Evolutionary conservation across 2,113 vertebrate genomes (phyloP).

Genomic region (Syngnathus scovelli): DNA sequence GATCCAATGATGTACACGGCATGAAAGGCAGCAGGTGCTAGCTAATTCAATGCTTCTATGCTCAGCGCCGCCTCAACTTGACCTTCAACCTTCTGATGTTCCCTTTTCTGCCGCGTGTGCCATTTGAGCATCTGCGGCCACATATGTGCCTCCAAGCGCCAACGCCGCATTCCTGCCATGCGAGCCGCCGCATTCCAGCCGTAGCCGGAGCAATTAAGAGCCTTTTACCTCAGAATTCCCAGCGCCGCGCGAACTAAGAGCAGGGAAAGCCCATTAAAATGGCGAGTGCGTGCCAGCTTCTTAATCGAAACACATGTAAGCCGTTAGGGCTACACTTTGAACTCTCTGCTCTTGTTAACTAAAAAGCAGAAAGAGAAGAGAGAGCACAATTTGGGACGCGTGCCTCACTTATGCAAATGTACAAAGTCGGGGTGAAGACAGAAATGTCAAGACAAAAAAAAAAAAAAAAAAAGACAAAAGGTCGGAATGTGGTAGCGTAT

Average conservation of each 20-base stretch:
- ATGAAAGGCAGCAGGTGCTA: conserved; percentile 15
- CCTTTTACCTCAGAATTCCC: conserved; percentile 52
- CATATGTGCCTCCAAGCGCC: conserved; percentile 29
- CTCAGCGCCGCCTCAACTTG: conserved; percentile 5
- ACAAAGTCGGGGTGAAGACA: conserved; percentile 23
- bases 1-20: conserved; percentile 16
- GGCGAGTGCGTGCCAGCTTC: conserved; percentile 63
- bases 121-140: conserved; percentile 40
- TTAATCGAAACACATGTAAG: conserved; percentile 72
- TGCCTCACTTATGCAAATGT: conserved; percentile 43
- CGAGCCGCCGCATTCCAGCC: conserved; percentile 57
- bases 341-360: conserved; percentile 52
- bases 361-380: conserved; percentile 34
- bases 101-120: conserved; percentile 4
- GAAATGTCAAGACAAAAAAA: conserved; percentile 29
- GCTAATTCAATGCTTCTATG: not conserved
- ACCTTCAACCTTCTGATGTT: conserved; percentile 10
- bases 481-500: conserved; percentile 15
- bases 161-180: conserved; percentile 53
- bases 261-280: conserved; percentile 62
- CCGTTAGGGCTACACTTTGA: conserved; percentile 68
- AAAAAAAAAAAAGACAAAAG: conserved; percentile 12
- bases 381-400: conserved; percentile 47
- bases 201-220: conserved; percentile 54
- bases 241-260: conserved; percentile 47